These are phyloP conservation scores for Himalopsyche kuldschensis DNA, from an alignment of 2,888 invertebrate genomes.

Conservation along the genomic window DNA sequence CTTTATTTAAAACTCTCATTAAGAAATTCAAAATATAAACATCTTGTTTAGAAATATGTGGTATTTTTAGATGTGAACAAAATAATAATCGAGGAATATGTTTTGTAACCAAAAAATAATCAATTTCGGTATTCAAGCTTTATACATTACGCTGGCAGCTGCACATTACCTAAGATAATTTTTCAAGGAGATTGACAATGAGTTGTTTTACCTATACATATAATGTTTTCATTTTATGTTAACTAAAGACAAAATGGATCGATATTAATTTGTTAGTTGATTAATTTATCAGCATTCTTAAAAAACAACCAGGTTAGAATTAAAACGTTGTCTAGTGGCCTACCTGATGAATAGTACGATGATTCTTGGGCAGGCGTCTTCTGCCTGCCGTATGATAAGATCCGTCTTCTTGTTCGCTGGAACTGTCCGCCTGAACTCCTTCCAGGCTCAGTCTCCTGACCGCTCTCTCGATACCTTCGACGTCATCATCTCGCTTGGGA, in stretches of 20 bases:
- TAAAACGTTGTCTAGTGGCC: not conserved
- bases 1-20: no score
- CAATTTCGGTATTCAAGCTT: no score
- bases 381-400: conserved; percentile 60
- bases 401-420: conserved; percentile 65
- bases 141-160: not conserved
- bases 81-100: no score
- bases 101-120: not conserved
- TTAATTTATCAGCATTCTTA: no score
- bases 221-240: not conserved
- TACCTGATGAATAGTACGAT: conserved; percentile 68
- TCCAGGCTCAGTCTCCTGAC: conserved; percentile 69
- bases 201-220: no score
- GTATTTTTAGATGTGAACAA: no score
- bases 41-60: no score
- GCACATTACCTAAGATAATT: not conserved
- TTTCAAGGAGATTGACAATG: no score
- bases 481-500: conserved; percentile 47
- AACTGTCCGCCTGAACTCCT: conserved; percentile 72
- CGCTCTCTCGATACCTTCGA: conserved; percentile 43
- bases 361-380: conserved; percentile 60
- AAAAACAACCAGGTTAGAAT: no score
- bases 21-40: no score
- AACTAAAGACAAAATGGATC: not conserved
- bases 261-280: no score